These are phyloP conservation scores for Drosophila punjabiensis DNA, from an alignment of 1,140 invertebrate species.

Conservation along the genomic window DNA sequence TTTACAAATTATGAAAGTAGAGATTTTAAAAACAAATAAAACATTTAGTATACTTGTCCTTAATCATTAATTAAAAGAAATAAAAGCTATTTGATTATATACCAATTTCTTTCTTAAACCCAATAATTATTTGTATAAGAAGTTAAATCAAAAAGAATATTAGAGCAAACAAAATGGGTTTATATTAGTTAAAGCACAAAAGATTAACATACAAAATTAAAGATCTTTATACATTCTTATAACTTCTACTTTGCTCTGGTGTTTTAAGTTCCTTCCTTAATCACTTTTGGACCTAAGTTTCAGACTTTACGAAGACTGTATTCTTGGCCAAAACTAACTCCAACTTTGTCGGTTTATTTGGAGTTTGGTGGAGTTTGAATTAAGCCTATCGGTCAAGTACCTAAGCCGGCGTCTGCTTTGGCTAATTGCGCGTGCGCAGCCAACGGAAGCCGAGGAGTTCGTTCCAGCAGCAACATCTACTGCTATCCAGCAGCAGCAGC, in stretches of 20 bases:
- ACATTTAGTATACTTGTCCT: no score
- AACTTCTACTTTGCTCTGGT: background rate
- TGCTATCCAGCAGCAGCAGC: no score
- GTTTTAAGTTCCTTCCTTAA: background rate
- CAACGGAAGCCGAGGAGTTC: conserved; percentile 64
- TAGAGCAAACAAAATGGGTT: background rate
- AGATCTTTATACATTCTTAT: background rate
- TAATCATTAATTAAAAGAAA: background rate
- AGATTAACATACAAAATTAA: rapidly evolving
- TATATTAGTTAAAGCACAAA: background rate
- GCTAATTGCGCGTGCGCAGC: conserved; percentile 80
- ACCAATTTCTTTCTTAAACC: background rate
- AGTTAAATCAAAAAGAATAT: no score
- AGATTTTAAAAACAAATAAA: no score
- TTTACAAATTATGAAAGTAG: background rate
- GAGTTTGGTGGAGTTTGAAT: background rate
- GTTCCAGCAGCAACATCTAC: conserved; percentile 1
- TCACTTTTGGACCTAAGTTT: background rate
- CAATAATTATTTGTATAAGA: background rate
- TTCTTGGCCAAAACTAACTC: conserved; percentile 1
- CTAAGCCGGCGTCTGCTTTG: conserved; percentile 63
- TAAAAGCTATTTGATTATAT: background rate
- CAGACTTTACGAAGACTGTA: no score
- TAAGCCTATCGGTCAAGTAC: conserved; percentile 71
- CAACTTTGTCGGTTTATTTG: background rate